Conservation (phyloP, 1,140 invertebrate species). For the Trichogramma pretiosum region DNA sequence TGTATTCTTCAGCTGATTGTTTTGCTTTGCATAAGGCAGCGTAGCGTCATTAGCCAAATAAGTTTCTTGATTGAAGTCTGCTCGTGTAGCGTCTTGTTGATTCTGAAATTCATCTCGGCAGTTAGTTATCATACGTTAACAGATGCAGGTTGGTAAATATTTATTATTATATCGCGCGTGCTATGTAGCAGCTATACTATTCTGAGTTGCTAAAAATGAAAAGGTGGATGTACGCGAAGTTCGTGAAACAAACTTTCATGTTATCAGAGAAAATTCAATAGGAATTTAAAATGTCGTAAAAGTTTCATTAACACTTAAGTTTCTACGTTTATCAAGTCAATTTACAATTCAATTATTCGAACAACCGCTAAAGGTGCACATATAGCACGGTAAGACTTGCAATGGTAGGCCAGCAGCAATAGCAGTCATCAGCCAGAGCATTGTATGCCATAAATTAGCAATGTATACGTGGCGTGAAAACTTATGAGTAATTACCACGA, state of each 20-base stretch:
- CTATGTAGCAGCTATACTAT: too few species aligned
- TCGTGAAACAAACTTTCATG: too few species aligned
- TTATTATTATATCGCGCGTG: too few species aligned
- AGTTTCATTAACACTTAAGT: background rate
- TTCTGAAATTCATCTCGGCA: too few species aligned
- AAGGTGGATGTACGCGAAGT: too few species aligned
- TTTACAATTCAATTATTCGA: constrained; percentile 5
- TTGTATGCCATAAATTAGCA: constrained; percentile 5
- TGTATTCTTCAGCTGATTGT: background rate
- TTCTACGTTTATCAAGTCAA: background rate
- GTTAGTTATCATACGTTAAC: too few species aligned
- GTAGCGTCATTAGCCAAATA: constrained; percentile 21
- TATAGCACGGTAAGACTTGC: too few species aligned
- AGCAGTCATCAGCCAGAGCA: constrained; percentile 1
- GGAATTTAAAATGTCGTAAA: too few species aligned
- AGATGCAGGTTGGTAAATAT: too few species aligned
- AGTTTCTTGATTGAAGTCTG: constrained; percentile 21
- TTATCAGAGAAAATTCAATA: too few species aligned
- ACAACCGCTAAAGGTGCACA: background rate
- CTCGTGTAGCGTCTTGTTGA: constrained; percentile 18
- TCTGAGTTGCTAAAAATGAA: too few species aligned
- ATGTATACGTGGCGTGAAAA: constrained; percentile 4
- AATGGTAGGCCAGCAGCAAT: too few species aligned
- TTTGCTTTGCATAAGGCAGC: constrained; percentile 19
- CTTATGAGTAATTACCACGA: constrained; percentile 9